Conservation (phyloP, 2,888 invertebrate genomes). For the Epinotia ramella region DNA sequence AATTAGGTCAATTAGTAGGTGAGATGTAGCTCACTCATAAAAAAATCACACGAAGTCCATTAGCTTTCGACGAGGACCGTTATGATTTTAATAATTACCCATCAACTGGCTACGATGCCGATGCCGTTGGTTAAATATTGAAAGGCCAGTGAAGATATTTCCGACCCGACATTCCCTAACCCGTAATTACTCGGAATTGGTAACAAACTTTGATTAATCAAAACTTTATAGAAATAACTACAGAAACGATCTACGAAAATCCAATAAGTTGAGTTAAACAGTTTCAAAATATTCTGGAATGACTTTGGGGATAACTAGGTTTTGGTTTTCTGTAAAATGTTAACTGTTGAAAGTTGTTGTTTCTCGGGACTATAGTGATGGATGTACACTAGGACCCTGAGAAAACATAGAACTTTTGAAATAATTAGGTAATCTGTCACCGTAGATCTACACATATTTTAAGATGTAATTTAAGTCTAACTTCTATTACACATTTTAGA, state of each 20-base stretch:
- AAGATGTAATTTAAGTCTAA: too few relatives aligned
- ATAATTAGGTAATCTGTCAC: too few relatives aligned
- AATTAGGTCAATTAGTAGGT: constrained; percentile 44
- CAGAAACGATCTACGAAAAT: constrained; percentile 39
- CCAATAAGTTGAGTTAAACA: constrained; percentile 39
- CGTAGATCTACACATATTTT: too few relatives aligned
- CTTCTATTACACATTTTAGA: too few relatives aligned
- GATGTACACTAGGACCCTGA: too few relatives aligned
- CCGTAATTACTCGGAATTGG: constrained; percentile 43
- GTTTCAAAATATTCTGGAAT: constrained; percentile 12
- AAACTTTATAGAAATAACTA: constrained; percentile 45
- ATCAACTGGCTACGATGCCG: constrained; percentile 45
- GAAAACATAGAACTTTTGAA: too few relatives aligned
- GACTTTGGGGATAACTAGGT: not conserved
- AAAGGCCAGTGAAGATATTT: constrained; percentile 47
- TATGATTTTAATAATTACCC: constrained; percentile 51
- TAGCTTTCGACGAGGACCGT: constrained; percentile 48
- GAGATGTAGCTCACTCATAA: constrained; percentile 42
- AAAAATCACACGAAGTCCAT: constrained; percentile 48
- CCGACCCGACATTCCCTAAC: constrained; percentile 42
- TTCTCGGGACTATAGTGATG: too few relatives aligned
- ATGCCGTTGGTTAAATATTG: constrained; percentile 48
- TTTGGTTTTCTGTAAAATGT: not conserved
- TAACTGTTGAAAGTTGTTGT: not conserved
- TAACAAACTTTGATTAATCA: constrained; percentile 46